Evolutionary conservation across 1,140 invertebrate species (phyloP).

Genomic region (Ceratosolen fusciceps): DNA sequence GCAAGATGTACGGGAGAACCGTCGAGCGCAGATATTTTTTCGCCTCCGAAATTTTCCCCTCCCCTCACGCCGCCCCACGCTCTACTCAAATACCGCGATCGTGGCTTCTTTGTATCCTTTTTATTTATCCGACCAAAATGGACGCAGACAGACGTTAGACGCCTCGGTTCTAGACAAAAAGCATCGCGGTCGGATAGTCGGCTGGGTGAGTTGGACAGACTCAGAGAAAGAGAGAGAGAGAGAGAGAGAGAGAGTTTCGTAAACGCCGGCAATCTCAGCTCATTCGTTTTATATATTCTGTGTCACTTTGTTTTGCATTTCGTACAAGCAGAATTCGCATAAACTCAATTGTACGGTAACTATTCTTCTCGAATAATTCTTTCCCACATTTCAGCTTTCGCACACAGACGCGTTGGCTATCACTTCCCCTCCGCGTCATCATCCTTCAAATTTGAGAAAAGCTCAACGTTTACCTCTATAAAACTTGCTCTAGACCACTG

Average conservation of each 20-base stretch:
- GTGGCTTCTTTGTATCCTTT: constrained; percentile 38
- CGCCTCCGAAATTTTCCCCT: background rate
- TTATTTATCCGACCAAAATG: constrained; percentile 45
- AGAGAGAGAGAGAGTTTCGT: constrained; percentile 8
- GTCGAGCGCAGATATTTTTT: constrained; percentile 36
- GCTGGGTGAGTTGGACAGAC: too few relatives aligned
- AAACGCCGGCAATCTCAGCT: constrained; percentile 39
- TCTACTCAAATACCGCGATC: background rate
- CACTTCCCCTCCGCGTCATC: background rate
- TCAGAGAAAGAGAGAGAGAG: too few relatives aligned
- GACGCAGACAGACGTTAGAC: constrained; percentile 40
- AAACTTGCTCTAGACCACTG: background rate
- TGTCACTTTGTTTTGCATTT: constrained; percentile 20
- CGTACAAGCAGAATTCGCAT: background rate
- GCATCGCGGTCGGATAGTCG: too few relatives aligned
- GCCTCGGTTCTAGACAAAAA: too few relatives aligned
- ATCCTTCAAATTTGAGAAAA: background rate
- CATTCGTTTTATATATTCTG: constrained; percentile 24
- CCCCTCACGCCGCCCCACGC: too few relatives aligned
- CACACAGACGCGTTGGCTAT: too few relatives aligned
- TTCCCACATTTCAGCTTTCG: background rate
- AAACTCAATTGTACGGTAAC: constrained; percentile 5
- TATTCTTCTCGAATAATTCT: constrained; percentile 25
- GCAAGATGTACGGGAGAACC: background rate
- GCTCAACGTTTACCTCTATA: constrained; percentile 6